phyloP scores from a whole-genome alignment of 2,797 vertebrate species.

The Myiothlypis chrysogaster region DNA sequence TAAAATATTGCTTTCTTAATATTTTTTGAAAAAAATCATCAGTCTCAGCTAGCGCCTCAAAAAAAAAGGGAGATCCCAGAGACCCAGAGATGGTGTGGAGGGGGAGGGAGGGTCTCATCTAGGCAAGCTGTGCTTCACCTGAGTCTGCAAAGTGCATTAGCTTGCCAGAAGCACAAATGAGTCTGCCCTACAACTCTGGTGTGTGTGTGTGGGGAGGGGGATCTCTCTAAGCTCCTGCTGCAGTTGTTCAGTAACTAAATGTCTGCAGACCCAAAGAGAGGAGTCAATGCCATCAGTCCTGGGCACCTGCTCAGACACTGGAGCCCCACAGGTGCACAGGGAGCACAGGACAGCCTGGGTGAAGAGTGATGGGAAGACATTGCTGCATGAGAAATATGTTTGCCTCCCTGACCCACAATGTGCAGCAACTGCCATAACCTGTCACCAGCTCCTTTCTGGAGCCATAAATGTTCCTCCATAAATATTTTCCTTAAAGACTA shows the following conservation, averaged over 20 bases:
- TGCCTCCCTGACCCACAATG: not conserved
- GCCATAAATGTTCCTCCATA: not conserved
- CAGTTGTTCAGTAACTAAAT: constrained; percentile 14
- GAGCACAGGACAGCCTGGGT: not conserved
- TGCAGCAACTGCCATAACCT: fast-evolving
- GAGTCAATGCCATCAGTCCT: not conserved
- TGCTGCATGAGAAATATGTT: not conserved
- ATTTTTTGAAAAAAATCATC: not conserved
- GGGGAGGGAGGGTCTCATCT: not conserved
- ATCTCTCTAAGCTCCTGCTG: not conserved
- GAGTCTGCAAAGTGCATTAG: not conserved
- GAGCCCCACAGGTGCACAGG: not conserved
- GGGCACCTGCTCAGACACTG: not conserved
- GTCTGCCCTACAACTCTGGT: fast-evolving
- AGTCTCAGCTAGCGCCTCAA: not conserved
- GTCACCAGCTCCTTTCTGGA: not conserved
- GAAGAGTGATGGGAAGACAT: not conserved
- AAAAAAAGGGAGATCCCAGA: not conserved
- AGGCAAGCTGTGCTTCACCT: not conserved
- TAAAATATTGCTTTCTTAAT: not conserved
- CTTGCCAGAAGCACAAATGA: not conserved
- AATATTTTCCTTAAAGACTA: not conserved
- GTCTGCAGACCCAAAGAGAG: not conserved
- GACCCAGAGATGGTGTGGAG: not conserved
- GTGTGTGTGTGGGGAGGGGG: not conserved